These are phyloP conservation scores for Eulimnadia texana DNA, from an alignment of 1,140 invertebrate species.

Conservation along the genomic window DNA sequence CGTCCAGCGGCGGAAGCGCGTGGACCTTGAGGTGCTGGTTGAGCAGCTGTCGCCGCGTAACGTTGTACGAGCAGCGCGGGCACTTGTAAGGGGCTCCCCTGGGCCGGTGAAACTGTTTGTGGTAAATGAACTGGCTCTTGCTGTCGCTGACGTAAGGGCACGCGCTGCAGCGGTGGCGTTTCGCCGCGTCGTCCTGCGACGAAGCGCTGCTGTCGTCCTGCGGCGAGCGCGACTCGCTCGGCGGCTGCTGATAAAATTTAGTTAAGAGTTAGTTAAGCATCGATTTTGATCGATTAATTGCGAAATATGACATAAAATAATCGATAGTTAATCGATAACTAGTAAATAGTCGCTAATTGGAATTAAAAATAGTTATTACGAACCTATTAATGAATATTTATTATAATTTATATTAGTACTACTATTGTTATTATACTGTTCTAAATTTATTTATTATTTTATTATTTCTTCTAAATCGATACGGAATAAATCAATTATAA, in stretches of 20 bases:
- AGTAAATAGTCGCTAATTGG: no score
- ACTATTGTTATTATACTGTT: no score
- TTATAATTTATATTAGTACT: no score
- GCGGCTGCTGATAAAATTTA: no score
- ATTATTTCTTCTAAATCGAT: no score
- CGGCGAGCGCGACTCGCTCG: background rate
- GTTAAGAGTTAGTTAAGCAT: background rate
- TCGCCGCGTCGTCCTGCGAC: constrained; percentile 21
- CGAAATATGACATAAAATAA: no score
- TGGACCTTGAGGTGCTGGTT: constrained; percentile 64
- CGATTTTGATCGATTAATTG: background rate
- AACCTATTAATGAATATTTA: no score
- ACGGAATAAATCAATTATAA: no score
- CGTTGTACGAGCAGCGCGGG: constrained; percentile 62
- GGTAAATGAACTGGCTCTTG: constrained; percentile 68
- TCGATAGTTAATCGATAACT: no score
- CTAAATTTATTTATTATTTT: no score
- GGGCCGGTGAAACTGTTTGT: constrained; percentile 67
- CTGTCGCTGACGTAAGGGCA: constrained; percentile 69
- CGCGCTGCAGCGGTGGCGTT: constrained; percentile 48
- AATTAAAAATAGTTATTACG: no score
- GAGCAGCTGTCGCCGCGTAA: constrained; percentile 58
- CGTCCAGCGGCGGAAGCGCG: constrained; percentile 32
- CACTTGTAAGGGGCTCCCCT: constrained; percentile 59
- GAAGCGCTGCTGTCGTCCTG: background rate